Evolutionary conservation across 2,113 vertebrate genomes (phyloP), one percentile per base, ranked within the genome.

Genomic region (Tychaedon coryphoeus): DNA sequence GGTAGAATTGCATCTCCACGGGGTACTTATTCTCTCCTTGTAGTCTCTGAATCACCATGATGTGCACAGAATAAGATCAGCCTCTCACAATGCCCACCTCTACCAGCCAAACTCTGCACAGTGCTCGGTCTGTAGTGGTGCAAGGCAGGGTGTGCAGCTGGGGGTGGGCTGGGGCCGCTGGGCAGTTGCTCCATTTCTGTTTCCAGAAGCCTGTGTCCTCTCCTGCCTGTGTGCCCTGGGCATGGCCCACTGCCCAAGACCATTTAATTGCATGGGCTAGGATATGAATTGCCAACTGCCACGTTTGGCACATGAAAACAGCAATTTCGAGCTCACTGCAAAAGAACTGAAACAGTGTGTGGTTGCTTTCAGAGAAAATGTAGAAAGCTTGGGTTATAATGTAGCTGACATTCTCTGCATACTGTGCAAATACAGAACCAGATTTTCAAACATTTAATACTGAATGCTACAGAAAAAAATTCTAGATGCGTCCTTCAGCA

Each of bases 191-290:
- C 26, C 31, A 8, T 56, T 82, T 57, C 24, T 50, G 10, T 14
- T 83, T 79, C 29, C 54, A 90, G 62, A 82, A 85, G 74, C 40
- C 67, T 34, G 34, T 79, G 71, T 69, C 81, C 42, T 90, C 33
- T 82, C 70, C 23, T 19, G 9, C n/a, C 47, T 73, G 14, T 29
- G 8, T 0, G 2, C 45, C 18, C 45, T 33, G 50, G 73, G 48
- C 62, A 90, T 91, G 81, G 87, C 51, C 60, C 40, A 4, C 42
- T 89, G 88, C 75, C 94, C 90, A 65, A 90, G 74, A 80, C 15
- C 42, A 33, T 92, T 93, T 87, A 82, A 80, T 76, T 82, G 47
- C 71, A 51, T 16, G 71, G 56, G 47, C 38, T 77, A 25, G 51
- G 60, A 51, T 64, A 25, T 13, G 47, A 90, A 79, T 54, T 54